phyloP scores from a whole-genome alignment of 1,140 invertebrate species.

The Drosophila auraria region DNA sequence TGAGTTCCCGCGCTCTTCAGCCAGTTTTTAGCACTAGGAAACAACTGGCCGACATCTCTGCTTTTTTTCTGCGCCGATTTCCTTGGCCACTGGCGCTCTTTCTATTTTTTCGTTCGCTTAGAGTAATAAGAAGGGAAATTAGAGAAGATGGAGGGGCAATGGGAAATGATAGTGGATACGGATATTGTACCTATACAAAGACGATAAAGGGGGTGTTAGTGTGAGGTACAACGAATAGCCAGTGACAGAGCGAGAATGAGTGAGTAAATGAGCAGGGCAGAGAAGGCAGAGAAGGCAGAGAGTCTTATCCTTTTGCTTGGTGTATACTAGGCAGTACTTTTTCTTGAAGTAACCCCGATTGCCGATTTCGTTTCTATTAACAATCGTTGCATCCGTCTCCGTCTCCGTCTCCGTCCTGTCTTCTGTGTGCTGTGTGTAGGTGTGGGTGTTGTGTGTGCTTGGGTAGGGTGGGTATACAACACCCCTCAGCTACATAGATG shows the following conservation, averaged over 20 bases:
- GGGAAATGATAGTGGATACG: background rate
- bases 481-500: conserved; percentile 3
- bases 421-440: conserved; percentile 2
- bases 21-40: conserved; percentile 4
- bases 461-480: background rate
- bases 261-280: conserved; percentile 15
- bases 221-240: background rate
- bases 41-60: too few relatives aligned
- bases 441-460: background rate
- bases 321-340: conserved; percentile 39
- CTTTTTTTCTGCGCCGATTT: background rate
- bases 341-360: conserved; percentile 68
- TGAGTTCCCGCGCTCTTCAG: background rate
- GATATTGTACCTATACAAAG: background rate
- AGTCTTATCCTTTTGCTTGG: conserved; percentile 52
- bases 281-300: background rate
- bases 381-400: background rate
- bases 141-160: background rate
- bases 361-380: conserved; percentile 17
- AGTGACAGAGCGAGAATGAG: conserved; percentile 9
- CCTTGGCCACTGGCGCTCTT: background rate
- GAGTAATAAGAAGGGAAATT: background rate
- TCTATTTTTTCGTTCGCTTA: background rate
- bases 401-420: background rate
- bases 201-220: background rate